Conservation (phyloP, 2,113 vertebrate genomes). For the Cryptomyrus ogoouensis region DNA sequence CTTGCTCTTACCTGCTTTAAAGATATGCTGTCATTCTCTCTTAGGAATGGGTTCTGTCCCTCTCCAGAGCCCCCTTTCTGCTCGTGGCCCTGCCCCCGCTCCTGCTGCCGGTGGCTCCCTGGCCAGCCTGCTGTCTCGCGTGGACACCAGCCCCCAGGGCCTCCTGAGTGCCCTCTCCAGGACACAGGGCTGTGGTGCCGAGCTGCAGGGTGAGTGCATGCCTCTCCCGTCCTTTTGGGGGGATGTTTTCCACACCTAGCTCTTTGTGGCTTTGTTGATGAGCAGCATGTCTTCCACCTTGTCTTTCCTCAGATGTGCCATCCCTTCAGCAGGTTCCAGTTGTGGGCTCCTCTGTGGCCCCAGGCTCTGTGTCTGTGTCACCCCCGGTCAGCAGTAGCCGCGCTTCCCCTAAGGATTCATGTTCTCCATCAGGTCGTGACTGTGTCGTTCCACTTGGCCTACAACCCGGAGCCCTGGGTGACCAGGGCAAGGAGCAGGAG, state of each 20-base stretch:
- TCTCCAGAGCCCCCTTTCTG: background rate
- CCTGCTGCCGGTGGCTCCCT: conserved; percentile 46
- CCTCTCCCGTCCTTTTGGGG: background rate
- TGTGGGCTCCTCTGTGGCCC: conserved; percentile 32
- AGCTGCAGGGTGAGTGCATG: conserved; percentile 69
- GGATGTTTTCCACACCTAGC: conserved; percentile 4
- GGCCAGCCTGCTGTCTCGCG: conserved; percentile 82
- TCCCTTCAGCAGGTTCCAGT: conserved; percentile 58
- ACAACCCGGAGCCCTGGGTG: conserved; percentile 4
- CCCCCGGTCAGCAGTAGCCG: conserved; percentile 34
- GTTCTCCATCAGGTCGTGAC: conserved; percentile 42
- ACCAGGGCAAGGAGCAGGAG: conserved; percentile 26
- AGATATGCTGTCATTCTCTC: background rate
- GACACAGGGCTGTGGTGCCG: conserved; percentile 70
- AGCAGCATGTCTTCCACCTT: background rate
- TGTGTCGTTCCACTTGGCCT: conserved; percentile 42
- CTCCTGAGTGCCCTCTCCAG: conserved; percentile 85
- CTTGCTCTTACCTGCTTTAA: background rate
- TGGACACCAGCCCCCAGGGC: conserved; percentile 81
- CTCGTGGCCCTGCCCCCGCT: conserved; percentile 37
- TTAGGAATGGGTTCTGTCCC: background rate
- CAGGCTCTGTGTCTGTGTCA: conserved; percentile 26
- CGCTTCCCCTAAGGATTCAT: background rate
- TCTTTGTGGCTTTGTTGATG: conserved; percentile 6
- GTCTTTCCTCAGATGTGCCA: background rate